These are phyloP conservation scores for Lycaon pictus DNA, from an alignment of 2,113 vertebrate genomes.

Conservation along the genomic window DNA sequence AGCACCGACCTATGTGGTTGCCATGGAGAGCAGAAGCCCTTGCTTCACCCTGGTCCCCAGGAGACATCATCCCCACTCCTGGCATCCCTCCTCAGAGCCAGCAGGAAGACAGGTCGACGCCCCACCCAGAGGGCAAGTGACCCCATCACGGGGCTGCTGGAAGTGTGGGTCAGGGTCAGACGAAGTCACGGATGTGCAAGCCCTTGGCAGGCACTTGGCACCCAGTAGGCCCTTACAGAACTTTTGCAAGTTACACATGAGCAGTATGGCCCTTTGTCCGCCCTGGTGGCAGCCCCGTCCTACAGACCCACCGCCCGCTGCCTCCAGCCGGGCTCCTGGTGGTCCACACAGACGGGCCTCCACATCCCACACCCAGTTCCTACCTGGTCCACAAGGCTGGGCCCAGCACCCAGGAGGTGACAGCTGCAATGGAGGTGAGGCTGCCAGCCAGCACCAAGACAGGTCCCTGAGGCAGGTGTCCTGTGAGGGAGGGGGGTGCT, in stretches of 20 bases:
- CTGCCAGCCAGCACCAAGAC: not conserved
- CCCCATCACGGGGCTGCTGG: not conserved
- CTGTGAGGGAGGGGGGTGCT: not conserved
- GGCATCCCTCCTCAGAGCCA: rapidly evolving
- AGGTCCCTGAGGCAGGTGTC: slow-evolving; percentile 8
- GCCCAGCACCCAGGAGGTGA: not conserved
- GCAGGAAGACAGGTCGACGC: too few species aligned
- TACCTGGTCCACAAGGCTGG: not conserved
- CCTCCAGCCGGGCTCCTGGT: not conserved
- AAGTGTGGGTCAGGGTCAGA: not conserved
- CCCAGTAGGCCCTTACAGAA: not conserved
- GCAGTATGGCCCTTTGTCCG: rapidly evolving
- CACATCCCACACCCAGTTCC: rapidly evolving
- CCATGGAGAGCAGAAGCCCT: not conserved
- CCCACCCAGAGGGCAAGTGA: not conserved
- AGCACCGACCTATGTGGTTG: not conserved
- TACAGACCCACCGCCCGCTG: rapidly evolving
- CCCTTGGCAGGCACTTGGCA: not conserved
- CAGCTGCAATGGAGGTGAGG: not conserved
- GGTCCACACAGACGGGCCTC: not conserved
- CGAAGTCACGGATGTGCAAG: rapidly evolving
- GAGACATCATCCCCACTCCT: too few species aligned
- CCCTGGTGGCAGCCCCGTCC: not conserved
- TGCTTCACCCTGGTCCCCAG: not conserved
- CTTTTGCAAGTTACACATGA: rapidly evolving